These are phyloP conservation scores for Microctenopoma lineatum DNA, from an alignment of 2,797 vertebrate genomes.

Conservation along the genomic window DNA sequence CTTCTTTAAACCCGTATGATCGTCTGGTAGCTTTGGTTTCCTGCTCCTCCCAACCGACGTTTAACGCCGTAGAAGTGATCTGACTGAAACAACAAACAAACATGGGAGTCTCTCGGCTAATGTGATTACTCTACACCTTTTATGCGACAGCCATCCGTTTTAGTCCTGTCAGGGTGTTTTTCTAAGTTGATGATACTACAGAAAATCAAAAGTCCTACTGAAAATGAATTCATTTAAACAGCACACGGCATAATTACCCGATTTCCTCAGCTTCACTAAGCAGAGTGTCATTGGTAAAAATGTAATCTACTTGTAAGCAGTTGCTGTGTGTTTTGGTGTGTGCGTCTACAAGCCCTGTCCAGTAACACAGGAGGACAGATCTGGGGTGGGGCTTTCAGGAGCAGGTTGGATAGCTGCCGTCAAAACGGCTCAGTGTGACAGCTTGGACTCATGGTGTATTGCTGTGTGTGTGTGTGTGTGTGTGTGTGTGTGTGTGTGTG, in stretches of 20 bases:
- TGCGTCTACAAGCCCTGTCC: constrained; percentile 15
- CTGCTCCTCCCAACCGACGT: background rate
- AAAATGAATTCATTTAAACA: no score
- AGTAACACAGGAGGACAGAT: constrained; percentile 68
- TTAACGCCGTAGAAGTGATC: background rate
- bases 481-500: no score
- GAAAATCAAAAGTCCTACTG: no score
- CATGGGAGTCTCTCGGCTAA: no score
- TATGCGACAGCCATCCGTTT: no score
- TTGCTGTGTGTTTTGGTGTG: background rate
- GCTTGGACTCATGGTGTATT: constrained; percentile 40
- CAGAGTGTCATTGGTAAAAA: no score
- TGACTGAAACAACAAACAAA: background rate
- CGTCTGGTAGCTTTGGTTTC: background rate
- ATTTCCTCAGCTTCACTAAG: no score
- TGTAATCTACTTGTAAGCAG: constrained; percentile 44
- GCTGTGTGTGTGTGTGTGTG: background rate
- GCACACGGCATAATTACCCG: no score
- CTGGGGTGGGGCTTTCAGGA: constrained; percentile 56
- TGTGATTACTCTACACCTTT: no score
- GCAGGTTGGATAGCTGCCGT: constrained; percentile 49
- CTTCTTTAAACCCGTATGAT: background rate
- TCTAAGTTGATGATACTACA: no score
- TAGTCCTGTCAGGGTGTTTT: no score
- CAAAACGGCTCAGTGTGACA: constrained; percentile 70